Evolutionary conservation across 2,797 vertebrate genomes (phyloP), one percentile per base, ranked within the genome.

Genomic region (Eurystomus glaucurus): DNA sequence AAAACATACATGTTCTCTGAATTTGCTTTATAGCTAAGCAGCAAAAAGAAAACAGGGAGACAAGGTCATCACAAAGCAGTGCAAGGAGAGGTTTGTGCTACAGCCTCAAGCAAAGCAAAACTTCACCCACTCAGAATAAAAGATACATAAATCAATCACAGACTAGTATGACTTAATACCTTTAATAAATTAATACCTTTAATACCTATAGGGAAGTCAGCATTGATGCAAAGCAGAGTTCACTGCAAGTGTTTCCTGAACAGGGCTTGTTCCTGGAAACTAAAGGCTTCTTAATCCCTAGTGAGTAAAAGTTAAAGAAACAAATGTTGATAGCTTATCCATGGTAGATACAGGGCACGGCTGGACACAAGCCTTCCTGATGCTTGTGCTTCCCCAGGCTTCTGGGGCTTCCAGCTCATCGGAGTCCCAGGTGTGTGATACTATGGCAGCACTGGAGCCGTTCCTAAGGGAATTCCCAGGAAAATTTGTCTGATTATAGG

Each of bases 291-390:
- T 60, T 87, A 86, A 65, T 76, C 33, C 57, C 46, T 29, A 39
- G 31, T 5, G 39, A 85, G 50, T 51, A 54, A 23, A 87, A 91
- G 43, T 77, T 87, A 91, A 93, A 72, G 43, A 70, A 88, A 70
- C 51, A 66, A 51, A 29, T 0, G 1, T 8, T 5, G 39, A 33
- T 35, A 74, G 20, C n/a, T 83, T 57, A 13, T 39, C 57, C 1
- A 0, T 39, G 55, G 57, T 15, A 20, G 46, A 25, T 18, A 31
- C 0, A 0, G 12, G 52, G 31, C 72, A 43, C 23, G 19, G 28
- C 62, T 76, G 26, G 31, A 26, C 14, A 11, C 9, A 3, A 18
- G 15, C 57, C 50, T 80, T 70, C 12, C 64, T 31, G 43, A 78
- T 64, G 17, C 43, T 37, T 18, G 2, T n/a, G 26, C 37, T 52